Evolutionary conservation across 2,888 invertebrate species (phyloP).

Genomic region (Melanchra persicariae): DNA sequence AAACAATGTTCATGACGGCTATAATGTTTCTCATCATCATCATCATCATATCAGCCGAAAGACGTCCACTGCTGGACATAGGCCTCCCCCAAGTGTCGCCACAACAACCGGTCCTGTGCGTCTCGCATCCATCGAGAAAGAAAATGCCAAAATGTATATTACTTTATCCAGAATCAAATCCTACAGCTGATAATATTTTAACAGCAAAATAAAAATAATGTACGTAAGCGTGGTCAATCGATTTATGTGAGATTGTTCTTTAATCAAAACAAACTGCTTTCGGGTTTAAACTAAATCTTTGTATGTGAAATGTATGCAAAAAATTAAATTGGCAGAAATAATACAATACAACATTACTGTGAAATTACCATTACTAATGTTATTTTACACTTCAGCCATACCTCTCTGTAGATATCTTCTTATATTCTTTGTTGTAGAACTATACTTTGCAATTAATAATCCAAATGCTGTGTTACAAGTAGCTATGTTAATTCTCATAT

Average conservation of each 20-base stretch:
- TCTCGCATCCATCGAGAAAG: too few species aligned
- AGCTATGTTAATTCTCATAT: constrained; percentile 62
- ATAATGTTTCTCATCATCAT: background rate
- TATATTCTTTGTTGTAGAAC: constrained; percentile 11
- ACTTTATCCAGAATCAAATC: background rate
- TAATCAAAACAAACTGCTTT: constrained; percentile 35
- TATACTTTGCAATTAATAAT: constrained; percentile 39
- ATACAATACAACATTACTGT: constrained; percentile 10
- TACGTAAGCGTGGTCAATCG: constrained; percentile 25
- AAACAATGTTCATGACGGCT: background rate
- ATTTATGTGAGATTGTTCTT: constrained; percentile 17
- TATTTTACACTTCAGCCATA: constrained; percentile 32
- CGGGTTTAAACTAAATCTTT: background rate
- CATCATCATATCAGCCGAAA: too few species aligned
- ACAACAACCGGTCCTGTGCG: too few species aligned
- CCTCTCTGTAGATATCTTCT: background rate
- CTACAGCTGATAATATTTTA: background rate
- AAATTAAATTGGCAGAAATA: constrained; percentile 6
- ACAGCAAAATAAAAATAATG: constrained; percentile 12
- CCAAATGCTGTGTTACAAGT: constrained; percentile 40
- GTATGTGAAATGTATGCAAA: background rate
- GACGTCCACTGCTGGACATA: too few species aligned
- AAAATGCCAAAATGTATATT: background rate
- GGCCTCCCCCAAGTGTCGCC: too few species aligned
- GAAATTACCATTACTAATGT: constrained; percentile 36